These are phyloP conservation scores for Trachurus trachurus DNA, from an alignment of 2,797 vertebrate species.

Conservation along the genomic window DNA sequence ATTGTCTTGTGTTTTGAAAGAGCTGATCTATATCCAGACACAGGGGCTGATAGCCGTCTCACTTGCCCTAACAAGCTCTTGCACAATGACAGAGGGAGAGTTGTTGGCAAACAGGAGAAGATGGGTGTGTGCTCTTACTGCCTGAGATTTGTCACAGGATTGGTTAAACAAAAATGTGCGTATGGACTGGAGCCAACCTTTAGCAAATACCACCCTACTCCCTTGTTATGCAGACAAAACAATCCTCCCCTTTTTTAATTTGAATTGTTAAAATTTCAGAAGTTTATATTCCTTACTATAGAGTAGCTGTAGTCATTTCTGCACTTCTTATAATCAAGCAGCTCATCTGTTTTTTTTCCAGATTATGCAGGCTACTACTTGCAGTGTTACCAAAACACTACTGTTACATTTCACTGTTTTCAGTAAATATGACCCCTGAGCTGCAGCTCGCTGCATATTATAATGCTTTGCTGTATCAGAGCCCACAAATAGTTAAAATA, in stretches of 20 bases:
- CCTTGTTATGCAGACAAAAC: conserved; percentile 31
- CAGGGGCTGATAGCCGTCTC: conserved; percentile 34
- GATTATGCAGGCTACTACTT: conserved; percentile 1
- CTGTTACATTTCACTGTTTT: conserved; percentile 56
- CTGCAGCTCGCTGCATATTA: conserved; percentile 7
- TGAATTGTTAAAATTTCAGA: not conserved
- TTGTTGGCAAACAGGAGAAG: conserved; percentile 68
- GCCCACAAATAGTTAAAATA: conserved; percentile 68
- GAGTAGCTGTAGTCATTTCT: conserved; percentile 7
- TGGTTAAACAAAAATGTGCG: conserved; percentile 65
- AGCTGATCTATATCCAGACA: conserved; percentile 17
- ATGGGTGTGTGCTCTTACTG: conserved; percentile 69
- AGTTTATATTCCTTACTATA: not conserved
- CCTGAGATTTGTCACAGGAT: conserved; percentile 63
- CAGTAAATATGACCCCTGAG: conserved; percentile 50
- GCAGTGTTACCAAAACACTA: conserved; percentile 51
- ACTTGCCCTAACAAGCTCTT: conserved; percentile 75
- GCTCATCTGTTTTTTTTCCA: conserved; percentile 2
- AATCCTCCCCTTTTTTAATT: conserved; percentile 25
- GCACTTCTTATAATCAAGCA: not conserved
- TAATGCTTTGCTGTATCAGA: conserved; percentile 13
- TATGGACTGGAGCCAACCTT: conserved; percentile 16
- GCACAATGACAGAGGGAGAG: conserved; percentile 66
- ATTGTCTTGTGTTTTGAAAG: conserved; percentile 33
- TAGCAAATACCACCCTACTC: conserved; percentile 44